Evolutionary conservation across 2,888 invertebrate genomes (phyloP).

Genomic region (Dryobota labecula): DNA sequence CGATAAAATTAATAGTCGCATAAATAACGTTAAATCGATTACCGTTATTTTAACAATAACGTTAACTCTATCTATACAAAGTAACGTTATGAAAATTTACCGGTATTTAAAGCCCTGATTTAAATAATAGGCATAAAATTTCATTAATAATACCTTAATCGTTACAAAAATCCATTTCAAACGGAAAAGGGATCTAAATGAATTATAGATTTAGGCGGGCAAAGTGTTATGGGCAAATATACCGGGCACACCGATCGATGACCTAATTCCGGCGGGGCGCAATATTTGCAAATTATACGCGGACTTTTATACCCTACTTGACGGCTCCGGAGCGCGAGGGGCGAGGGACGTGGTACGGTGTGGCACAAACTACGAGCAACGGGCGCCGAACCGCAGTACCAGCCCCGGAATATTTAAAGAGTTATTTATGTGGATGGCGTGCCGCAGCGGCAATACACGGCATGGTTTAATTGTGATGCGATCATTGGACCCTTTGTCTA

Average conservation of each 20-base stretch:
- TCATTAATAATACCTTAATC: background rate
- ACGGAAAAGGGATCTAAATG: constrained; percentile 1
- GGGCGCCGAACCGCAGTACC: constrained; percentile 2
- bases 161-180: background rate
- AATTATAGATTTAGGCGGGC: constrained; percentile 16
- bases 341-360: constrained; percentile 19
- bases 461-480: background rate
- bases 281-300: constrained; percentile 47
- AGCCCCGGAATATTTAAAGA: constrained; percentile 19
- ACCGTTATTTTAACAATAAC: no score
- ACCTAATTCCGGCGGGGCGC: constrained; percentile 39
- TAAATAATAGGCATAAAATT: background rate
- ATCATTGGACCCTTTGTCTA: background rate
- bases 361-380: constrained; percentile 26
- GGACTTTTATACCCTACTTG: constrained; percentile 34
- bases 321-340: constrained; percentile 10
- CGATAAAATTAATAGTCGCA: no score
- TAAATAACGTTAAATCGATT: no score
- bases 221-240: constrained; percentile 17
- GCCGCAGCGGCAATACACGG: background rate
- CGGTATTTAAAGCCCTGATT: no score
- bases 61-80: no score
- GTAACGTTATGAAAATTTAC: no score
- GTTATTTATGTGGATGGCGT: constrained; percentile 17
- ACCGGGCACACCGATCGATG: constrained; percentile 49